A percentile compares a stretch with the other conserved stretches of the same genome.
Conservation (phyloP, 2,888 invertebrate genomes). For the Heliconius erato region DNA sequence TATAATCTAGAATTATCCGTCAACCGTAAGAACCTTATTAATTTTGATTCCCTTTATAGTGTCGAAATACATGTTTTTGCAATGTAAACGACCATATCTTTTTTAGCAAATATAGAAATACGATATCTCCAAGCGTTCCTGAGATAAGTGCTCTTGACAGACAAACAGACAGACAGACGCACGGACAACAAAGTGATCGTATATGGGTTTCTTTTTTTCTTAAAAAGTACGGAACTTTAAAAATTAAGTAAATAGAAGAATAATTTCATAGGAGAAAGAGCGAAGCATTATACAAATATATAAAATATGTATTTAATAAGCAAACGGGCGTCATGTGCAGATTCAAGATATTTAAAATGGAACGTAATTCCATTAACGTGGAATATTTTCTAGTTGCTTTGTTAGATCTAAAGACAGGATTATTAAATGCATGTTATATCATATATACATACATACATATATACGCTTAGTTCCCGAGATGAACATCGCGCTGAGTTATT, state of each 20-base stretch:
- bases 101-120: no score
- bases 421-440: slow-evolving; percentile 10
- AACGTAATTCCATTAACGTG: slow-evolving; percentile 9
- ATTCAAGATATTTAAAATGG: slow-evolving; percentile 3
- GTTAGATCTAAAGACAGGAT: not conserved
- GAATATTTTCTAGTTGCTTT: slow-evolving; percentile 12
- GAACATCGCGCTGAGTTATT: slow-evolving; percentile 46
- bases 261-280: not conserved
- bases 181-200: no score
- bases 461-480: slow-evolving; percentile 27
- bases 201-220: no score
- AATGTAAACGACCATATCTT: no score
- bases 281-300: not conserved
- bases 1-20: no score
- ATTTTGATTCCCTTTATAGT: no score
- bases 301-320: not conserved
- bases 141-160: no score
- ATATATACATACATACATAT: not conserved
- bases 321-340: not conserved
- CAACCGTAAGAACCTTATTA: no score
- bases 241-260: not conserved
- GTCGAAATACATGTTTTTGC: no score
- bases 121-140: no score
- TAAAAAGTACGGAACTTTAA: not conserved
- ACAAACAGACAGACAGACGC: no score